phyloP scores from a whole-genome alignment of 2,888 invertebrate genomes.

The Pristionchus japonicus region DNA sequence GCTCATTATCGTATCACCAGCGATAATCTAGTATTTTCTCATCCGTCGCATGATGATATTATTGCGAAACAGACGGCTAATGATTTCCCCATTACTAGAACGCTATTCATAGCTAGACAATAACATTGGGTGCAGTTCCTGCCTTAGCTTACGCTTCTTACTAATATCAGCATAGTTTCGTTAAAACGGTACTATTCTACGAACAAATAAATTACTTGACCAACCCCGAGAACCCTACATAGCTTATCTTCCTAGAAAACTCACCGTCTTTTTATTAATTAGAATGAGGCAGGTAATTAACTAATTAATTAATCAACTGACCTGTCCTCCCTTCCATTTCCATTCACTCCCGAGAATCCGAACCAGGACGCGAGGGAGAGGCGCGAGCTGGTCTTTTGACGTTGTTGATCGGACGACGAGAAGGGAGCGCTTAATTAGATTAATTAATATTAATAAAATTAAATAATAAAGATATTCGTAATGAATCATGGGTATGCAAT shows the following conservation, averaged over 20 bases:
- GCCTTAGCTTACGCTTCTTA: neutral
- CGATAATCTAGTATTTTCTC: neutral
- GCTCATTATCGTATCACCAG: neutral
- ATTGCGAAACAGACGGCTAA: neutral
- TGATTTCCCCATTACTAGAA: neutral
- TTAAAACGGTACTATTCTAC: no score
- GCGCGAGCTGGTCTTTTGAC: neutral
- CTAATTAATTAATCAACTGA: neutral
- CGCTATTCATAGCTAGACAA: neutral
- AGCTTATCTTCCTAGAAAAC: no score
- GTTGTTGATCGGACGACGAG: neutral
- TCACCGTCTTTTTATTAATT: no score
- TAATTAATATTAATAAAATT: neutral
- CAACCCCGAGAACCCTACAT: no score
- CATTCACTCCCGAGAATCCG: conserved; percentile 4
- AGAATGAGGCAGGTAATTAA: neutral
- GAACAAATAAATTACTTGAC: no score
- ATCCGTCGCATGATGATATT: neutral
- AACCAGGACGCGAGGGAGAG: conserved; percentile 34
- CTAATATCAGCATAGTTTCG: neutral
- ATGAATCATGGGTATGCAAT: no score
- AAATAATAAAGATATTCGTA: no score
- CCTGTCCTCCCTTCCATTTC: conserved; percentile 8
- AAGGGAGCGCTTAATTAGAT: neutral
- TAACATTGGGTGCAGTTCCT: neutral